Evolutionary conservation across 2,797 vertebrate genomes (phyloP).

Genomic region (Podarcis siculus): DNA sequence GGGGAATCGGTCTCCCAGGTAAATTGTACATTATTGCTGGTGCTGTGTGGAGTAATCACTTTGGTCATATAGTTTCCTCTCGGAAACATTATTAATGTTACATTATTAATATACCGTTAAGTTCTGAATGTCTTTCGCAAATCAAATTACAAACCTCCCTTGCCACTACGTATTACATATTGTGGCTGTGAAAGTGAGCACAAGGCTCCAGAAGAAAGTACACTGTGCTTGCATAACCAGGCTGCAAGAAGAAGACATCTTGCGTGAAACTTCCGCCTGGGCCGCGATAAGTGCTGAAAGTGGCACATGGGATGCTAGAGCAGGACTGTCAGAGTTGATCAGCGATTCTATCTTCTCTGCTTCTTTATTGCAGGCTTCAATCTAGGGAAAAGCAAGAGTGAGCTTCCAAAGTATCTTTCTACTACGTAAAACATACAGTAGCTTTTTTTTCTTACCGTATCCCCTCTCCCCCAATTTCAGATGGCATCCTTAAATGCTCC

Average conservation of each 20-base stretch:
- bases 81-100: conserved; percentile 34
- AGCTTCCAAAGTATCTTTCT: conserved; percentile 2
- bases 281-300: conserved; percentile 92
- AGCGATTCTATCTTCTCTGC: conserved; percentile 97
- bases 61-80: conserved; percentile 47
- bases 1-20: not conserved
- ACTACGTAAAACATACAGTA: not conserved
- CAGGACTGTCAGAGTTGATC: conserved; percentile 95
- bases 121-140: conserved; percentile 58
- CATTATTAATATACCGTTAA: conserved; percentile 32
- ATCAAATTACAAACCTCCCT: not conserved
- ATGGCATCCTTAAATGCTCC: not conserved
- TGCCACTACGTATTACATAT: conserved; percentile 49
- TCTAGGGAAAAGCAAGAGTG: conserved; percentile 72
- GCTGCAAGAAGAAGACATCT: conserved; percentile 75
- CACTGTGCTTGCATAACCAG: conserved; percentile 25
- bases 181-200: conserved; percentile 53
- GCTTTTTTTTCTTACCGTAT: rapidly evolving
- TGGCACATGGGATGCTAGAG: conserved; percentile 90
- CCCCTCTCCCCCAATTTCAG: not conserved
- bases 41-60: not conserved
- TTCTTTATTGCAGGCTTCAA: conserved; percentile 98
- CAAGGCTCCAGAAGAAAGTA: conserved; percentile 69
- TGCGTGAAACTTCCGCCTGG: conserved; percentile 85
- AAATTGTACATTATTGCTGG: not conserved